phyloP scores from a whole-genome alignment of 2,797 vertebrate species.

The Vipera ursinii region DNA sequence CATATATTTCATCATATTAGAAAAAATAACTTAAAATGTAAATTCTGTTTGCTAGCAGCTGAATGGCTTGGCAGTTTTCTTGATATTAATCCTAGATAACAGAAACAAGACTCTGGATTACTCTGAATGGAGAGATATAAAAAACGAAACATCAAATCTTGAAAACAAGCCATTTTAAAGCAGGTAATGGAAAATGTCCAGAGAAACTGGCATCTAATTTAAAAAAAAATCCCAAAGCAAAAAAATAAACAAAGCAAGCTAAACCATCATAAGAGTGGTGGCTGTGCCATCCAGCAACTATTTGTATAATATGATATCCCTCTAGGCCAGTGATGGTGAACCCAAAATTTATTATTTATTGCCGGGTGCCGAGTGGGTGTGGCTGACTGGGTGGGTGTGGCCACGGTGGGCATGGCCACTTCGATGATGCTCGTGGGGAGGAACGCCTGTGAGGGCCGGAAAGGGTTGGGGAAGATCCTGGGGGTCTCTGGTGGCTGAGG shows the following conservation, averaged over 20 bases:
- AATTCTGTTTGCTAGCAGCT: not conserved
- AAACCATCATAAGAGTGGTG: not conserved
- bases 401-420: too few species aligned
- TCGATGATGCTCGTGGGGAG: too few species aligned
- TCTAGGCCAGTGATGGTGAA: too few species aligned
- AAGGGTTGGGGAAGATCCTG: too few species aligned
- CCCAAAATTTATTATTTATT: too few species aligned
- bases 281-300: not conserved
- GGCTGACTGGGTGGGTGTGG: too few species aligned
- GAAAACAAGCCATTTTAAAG: not conserved
- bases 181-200: not conserved
- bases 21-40: not conserved
- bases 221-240: not conserved
- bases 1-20: too few species aligned
- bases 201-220: not conserved
- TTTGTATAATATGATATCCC: not conserved
- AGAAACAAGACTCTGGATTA: not conserved
- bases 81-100: not conserved
- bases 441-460: too few species aligned
- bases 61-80: not conserved
- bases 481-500: too few species aligned
- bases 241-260: not conserved
- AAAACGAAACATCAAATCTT: not conserved
- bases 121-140: not conserved
- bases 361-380: too few species aligned